Conservation (phyloP, 2,888 invertebrate genomes). For the Ernsta delagoae region DNA sequence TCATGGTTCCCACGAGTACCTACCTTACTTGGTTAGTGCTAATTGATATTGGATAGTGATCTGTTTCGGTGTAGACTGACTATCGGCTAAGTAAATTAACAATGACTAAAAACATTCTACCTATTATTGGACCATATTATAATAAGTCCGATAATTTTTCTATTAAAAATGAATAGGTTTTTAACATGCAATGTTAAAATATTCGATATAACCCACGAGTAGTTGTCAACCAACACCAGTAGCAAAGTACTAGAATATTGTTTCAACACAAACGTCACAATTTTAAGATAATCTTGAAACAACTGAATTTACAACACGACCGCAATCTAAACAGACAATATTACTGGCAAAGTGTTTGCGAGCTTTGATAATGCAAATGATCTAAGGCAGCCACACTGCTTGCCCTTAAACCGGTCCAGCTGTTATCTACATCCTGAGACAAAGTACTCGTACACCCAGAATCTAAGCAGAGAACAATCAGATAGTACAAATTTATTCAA, state of each 20-base stretch:
- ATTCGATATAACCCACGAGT: no score
- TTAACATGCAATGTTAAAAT: no score
- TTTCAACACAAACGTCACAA: background rate
- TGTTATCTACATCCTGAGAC: slow-evolving; percentile 28
- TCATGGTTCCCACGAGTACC: background rate
- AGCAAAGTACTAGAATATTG: background rate
- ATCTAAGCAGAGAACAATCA: slow-evolving; percentile 32
- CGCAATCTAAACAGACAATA: slow-evolving; percentile 22
- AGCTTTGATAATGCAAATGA: slow-evolving; percentile 31
- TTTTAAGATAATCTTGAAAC: slow-evolving; percentile 4
- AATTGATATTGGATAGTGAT: no score
- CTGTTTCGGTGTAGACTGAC: background rate
- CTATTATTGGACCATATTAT: no score
- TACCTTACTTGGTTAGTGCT: no score
- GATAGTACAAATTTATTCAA: slow-evolving; percentile 36
- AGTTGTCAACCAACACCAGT: background rate
- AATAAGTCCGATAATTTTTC: no score
- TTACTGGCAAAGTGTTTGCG: slow-evolving; percentile 20
- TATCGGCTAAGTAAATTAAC: background rate
- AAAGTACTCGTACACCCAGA: slow-evolving; percentile 24
- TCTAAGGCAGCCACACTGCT: slow-evolving; percentile 32
- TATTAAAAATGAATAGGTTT: no score
- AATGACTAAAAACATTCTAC: background rate
- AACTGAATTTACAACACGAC: slow-evolving; percentile 15
- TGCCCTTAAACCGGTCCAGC: slow-evolving; percentile 24